These are phyloP conservation scores for Rhea americana DNA, from an alignment of 2,113 vertebrate genomes.

Conservation along the genomic window DNA sequence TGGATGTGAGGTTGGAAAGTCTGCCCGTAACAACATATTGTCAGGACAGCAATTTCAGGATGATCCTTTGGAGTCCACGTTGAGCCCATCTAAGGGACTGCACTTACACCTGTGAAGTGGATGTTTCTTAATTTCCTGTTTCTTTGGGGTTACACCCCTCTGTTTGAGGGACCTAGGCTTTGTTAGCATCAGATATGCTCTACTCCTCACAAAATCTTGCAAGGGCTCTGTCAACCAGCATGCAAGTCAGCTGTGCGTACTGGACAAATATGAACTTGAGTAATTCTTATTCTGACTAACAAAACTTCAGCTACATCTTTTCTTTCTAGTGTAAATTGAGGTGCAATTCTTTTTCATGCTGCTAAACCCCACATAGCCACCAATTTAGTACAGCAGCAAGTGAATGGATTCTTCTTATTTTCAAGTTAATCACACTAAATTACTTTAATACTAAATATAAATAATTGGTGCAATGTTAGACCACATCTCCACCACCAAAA, in stretches of 20 bases:
- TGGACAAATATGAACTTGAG: not conserved
- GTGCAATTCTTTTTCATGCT: not conserved
- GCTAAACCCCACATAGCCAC: not conserved
- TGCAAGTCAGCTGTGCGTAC: not conserved
- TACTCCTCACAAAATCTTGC: not conserved
- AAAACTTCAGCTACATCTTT: not conserved
- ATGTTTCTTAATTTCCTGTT: not conserved
- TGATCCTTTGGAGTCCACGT: not conserved
- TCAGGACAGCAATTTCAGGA: not conserved
- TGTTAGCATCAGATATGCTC: not conserved
- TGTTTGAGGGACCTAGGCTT: not conserved
- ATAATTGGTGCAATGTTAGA: not conserved
- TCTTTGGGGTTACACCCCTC: not conserved
- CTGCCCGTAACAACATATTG: not conserved
- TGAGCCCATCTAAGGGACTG: not conserved
- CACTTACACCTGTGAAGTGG: not conserved
- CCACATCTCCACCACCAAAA: not conserved
- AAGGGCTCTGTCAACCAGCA: not conserved
- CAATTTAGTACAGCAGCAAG: not conserved
- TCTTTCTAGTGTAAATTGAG: not conserved
- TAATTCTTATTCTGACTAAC: not conserved
- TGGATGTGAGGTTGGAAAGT: not conserved
- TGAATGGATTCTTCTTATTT: not conserved
- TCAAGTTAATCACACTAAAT: not conserved
- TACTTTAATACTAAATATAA: not conserved